Base-by-base conservation (phyloP, 2,797 vertebrate species). In the Leptoclinus maculatus region DNA sequence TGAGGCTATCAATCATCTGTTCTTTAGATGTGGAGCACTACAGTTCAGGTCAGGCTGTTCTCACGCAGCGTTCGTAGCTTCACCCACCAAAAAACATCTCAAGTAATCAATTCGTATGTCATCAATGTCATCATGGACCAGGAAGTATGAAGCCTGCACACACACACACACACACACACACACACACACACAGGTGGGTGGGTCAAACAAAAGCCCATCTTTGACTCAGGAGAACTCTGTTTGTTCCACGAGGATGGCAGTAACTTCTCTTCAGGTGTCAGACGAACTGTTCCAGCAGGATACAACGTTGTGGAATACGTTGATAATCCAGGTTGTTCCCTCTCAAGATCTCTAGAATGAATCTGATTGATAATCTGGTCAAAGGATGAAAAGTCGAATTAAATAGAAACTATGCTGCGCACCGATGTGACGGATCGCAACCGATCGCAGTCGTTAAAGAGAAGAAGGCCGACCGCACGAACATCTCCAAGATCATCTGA, bases 1-100 rank as follows among this genome's bases (percentile, higher is more conserved):
- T 78, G 79, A 87, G 80, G 34, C 41, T 16, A 90, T 91, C 79
- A 81, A 88, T 92, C 88, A 80, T 73, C 29, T 54, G 43, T 80
- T 73, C 66, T 83, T 86, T 84, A 83, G 82, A 74, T 85, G 79
- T 54, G 66, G 63, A 82, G 38, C 43, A 49, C 84, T 78, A 53
- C 21, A 58, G 80, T 78, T 34, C 49, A n/a, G 49, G 49, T 49
- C 7, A n/a, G 19, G 8, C 19, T 8, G 8, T 3, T 9, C 47
- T 49, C 21, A 3, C 3, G 8, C 43, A 19, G 43, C 43, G 43
- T 7, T 19, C 17, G 43, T 19, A 45, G 38, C 38, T 39, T 39
- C 3, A 39, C 38, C 38, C 11, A 39, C 38, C 11, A 39, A 39
- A 39, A 38, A 36, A 45, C 5, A 45, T 16, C 41, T 16, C 14